Evolutionary conservation across 2,888 invertebrate species (phyloP), one percentile per base, ranked within the genome.

Genomic region (Nebria salina): DNA sequence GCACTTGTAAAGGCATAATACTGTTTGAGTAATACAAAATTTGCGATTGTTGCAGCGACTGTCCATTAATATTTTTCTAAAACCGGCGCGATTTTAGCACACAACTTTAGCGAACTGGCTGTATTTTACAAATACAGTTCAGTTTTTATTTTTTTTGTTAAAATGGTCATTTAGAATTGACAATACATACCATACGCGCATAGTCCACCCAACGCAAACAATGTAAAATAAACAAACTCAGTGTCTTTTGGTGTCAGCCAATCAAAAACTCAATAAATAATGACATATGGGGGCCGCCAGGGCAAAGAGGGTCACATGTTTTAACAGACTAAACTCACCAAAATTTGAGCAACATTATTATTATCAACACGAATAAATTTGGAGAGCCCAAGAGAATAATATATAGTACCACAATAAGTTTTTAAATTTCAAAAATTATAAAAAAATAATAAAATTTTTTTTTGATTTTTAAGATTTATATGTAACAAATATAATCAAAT

Each of bases 171-270:
- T 66, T 81, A 81, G 70, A 76, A 72, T 66, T 54, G 86, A 86
- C 86, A 87, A 89, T 89, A 89, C 89, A 88, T 89, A 89, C 89
- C 89, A 88, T 88, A 88, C 88, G 88, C 88, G 87, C 88, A 85
- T 82, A 54, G 88, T 87, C 88, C 88, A 88, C 87, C 88, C 88
- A 88, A 88, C 87, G 89, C 88, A 89, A 89, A 87, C 87, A 88
- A 87, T 89, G 88, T 88, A 88, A 89, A 88, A 88, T 85, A 87
- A 88, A 88, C 84, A 87, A 88, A 89, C 88, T 88, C 87, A 88
- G 88, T 89, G 88, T 88, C 87, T 86, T 85, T 85, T 87, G 85
- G 88, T 88, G 88, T 88, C 85, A 86, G 83, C 82, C 83, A 83
- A 83, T 81, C 66, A 54, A 41, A 76, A 76, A 76, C 76, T 76